Evolutionary conservation across 2,888 invertebrate genomes (phyloP).

Genomic region (Stegana nigrithorax): DNA sequence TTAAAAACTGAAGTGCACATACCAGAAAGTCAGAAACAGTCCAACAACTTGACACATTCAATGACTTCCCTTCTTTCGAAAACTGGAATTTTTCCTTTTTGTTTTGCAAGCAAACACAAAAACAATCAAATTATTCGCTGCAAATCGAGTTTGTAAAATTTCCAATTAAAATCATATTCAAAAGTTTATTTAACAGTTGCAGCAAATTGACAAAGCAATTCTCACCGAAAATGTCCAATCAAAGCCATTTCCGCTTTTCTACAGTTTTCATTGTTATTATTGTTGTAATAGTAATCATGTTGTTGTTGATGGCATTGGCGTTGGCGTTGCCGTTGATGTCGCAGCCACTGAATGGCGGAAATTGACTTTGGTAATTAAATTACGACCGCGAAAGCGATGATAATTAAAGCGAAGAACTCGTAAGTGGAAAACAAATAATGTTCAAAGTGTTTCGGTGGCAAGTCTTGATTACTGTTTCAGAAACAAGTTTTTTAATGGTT

Average conservation of each 20-base stretch:
- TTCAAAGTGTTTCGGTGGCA: too few relatives aligned
- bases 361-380: constrained; percentile 17
- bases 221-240: constrained; percentile 12
- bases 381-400: constrained; percentile 16
- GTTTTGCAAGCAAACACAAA: not conserved
- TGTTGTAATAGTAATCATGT: not conserved
- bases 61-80: too few relatives aligned
- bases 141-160: not conserved
- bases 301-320: not conserved
- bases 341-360: not conserved
- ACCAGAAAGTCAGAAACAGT: not conserved
- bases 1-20: not conserved
- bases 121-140: constrained; percentile 8
- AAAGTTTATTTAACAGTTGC: not conserved
- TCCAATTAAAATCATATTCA: constrained; percentile 13
- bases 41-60: too few relatives aligned
- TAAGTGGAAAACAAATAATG: too few relatives aligned
- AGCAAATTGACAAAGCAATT: constrained; percentile 12
- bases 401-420: too few relatives aligned
- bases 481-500: too few relatives aligned
- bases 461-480: too few relatives aligned
- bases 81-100: not conserved
- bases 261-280: constrained; percentile 13
- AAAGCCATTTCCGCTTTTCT: constrained; percentile 10
- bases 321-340: not conserved